Base-by-base conservation (phyloP, 92 coral and sea anemone genomes). In the Bergia puertoricense region DNA sequence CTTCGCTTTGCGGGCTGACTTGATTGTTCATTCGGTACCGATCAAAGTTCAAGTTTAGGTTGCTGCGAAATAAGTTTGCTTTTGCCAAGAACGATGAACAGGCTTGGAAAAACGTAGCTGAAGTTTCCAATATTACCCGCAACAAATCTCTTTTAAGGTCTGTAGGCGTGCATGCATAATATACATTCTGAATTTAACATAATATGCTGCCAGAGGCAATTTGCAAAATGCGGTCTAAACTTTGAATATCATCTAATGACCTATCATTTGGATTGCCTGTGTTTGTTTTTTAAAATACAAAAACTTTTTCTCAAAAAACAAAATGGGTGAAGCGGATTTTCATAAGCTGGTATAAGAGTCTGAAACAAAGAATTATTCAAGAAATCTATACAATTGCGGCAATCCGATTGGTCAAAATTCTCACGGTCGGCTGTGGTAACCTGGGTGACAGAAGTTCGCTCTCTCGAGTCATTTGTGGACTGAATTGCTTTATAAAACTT, bases 1-100 rank as follows among this genome's bases (percentile, higher is more conserved):
- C 71, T 57, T 39, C 48, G 72, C 48, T 54, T 11, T n/a, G 39
- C 50, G 2, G n/a, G 23, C 4, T 2, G 57, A 13, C 40, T 50
- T 30, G 85, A 18, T 38, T 80, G 46, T 76, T 76, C 51, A 45
- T 6, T n/a, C 45, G 67, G 30, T 68, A 51, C 13, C 56, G 59
- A 43, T 46, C 77, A 82, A 82, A 82, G 86, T 66, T 65, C 76
- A 46, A 11, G 8, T 59, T 36, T 23, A 75, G 40, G 46, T 14
- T 15, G 43, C 74, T 0, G 68, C 46, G 15, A 83, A 67, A 46
- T 14, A 84, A 84, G 20, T 46, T 71, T 46, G 62, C 15, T 71
- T 84, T 30, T 16, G 20, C 65, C 41, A 16, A 6, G 20, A 68
- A 83, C 43, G 43, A 67, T 83, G 76, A 83, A 44, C 16, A 83